Conservation (phyloP, 1,140 invertebrate species). For the Zaprionus gabonicus region DNA sequence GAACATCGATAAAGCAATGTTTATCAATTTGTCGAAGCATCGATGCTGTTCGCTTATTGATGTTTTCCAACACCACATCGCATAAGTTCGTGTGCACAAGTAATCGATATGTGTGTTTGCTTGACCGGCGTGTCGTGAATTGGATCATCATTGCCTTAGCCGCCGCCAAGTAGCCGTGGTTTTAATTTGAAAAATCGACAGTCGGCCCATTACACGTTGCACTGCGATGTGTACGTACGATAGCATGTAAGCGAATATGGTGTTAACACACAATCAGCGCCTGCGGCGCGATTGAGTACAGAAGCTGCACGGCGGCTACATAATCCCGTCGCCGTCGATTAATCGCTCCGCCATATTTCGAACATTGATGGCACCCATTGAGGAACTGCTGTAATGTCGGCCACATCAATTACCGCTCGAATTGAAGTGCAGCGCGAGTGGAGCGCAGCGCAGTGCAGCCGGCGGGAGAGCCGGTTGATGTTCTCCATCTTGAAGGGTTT, state of each 20-base stretch:
- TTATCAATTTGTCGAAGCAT: neutral
- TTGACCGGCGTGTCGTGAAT: neutral
- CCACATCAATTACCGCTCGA: slow-evolving; percentile 78
- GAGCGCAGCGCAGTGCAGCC: slow-evolving; percentile 12
- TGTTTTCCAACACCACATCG: neutral
- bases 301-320: slow-evolving; percentile 55
- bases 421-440: slow-evolving; percentile 52
- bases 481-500: slow-evolving; percentile 66
- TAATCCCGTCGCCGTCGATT: slow-evolving; percentile 46
- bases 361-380: slow-evolving; percentile 50
- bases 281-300: slow-evolving; percentile 50
- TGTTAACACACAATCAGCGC: slow-evolving; percentile 77
- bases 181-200: slow-evolving; percentile 75
- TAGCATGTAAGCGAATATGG: slow-evolving; percentile 82
- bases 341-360: slow-evolving; percentile 53
- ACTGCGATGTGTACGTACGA: slow-evolving; percentile 22
- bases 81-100: neutral
- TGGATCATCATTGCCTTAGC: neutral
- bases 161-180: slow-evolving; percentile 37
- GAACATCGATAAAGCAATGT: neutral
- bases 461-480: slow-evolving; percentile 49
- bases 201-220: slow-evolving; percentile 70
- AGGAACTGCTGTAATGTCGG: slow-evolving; percentile 60
- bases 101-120: slow-evolving; percentile 3
- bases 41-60: neutral